Evolutionary conservation across 2,113 vertebrate genomes (phyloP).

Genomic region (Pterocles burchelli): DNA sequence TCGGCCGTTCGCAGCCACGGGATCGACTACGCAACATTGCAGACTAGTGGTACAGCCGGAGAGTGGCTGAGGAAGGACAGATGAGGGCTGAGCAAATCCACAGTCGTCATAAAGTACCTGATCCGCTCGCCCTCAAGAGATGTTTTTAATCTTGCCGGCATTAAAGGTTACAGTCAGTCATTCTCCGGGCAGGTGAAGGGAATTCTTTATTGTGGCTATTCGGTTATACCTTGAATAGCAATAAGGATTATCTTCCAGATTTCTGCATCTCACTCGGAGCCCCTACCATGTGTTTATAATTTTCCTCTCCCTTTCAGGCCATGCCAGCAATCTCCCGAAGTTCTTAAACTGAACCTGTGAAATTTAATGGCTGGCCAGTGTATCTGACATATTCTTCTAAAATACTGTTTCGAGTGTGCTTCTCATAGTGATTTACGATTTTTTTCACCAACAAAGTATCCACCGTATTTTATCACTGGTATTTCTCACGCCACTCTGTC

Average conservation of each 20-base stretch:
- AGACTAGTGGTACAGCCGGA: neutral
- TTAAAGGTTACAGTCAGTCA: neutral
- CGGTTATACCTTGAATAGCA: neutral
- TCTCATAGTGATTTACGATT: neutral
- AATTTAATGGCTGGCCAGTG: slow-evolving; percentile 28
- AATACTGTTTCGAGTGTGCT: neutral
- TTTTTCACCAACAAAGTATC: neutral
- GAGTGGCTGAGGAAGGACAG: neutral
- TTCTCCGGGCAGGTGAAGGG: slow-evolving; percentile 25
- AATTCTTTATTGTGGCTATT: slow-evolving; percentile 19
- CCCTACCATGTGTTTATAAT: slow-evolving; percentile 39
- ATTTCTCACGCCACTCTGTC: neutral
- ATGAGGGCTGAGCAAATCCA: neutral
- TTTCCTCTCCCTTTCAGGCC: slow-evolving; percentile 56
- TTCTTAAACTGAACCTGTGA: slow-evolving; percentile 46
- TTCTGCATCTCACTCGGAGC: neutral
- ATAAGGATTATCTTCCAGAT: slow-evolving; percentile 37
- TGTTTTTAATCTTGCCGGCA: neutral
- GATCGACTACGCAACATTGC: neutral
- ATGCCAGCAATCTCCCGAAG: slow-evolving; percentile 56
- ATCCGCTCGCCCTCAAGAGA: neutral
- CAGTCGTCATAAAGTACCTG: fast-evolving
- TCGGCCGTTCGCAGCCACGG: neutral
- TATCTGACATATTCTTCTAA: neutral
- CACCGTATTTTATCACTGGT: neutral